Evolutionary conservation across 2,797 vertebrate genomes (phyloP).

Genomic region (Epinephelus malabaricus): DNA sequence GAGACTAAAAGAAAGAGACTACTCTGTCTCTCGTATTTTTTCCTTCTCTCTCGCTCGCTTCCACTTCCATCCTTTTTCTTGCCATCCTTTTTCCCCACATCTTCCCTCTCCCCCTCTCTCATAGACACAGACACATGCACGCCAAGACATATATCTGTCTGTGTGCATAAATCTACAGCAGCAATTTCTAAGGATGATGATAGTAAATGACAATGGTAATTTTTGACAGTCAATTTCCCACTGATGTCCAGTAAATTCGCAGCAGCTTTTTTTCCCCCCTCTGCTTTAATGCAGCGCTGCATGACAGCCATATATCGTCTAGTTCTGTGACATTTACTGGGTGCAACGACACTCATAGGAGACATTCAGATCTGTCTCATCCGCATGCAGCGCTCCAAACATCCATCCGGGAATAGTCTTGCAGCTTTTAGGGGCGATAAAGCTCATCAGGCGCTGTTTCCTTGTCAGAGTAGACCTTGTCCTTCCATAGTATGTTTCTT

Average conservation of each 20-base stretch:
- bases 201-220: conserved; percentile 84
- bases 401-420: conserved; percentile 81
- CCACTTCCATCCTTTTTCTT: conserved; percentile 16
- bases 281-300: conserved; percentile 79
- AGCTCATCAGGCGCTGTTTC: conserved; percentile 77
- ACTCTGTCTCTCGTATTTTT: conserved; percentile 14
- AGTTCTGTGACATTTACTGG: conserved; percentile 86
- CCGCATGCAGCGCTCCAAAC: conserved; percentile 78
- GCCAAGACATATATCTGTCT: conserved; percentile 45
- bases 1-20: conserved; percentile 33
- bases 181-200: conserved; percentile 77
- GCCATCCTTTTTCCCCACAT: conserved; percentile 6
- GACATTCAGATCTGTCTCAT: conserved; percentile 83
- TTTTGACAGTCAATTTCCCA: conserved; percentile 80
- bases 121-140: conserved; percentile 1
- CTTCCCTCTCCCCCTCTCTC: not conserved
- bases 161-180: conserved; percentile 72
- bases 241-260: conserved; percentile 84
- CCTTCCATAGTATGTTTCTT: conserved; percentile 35
- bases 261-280: conserved; percentile 62
- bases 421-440: conserved; percentile 84
- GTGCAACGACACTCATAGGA: conserved; percentile 85
- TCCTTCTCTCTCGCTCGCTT: conserved; percentile 4
- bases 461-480: conserved; percentile 73
- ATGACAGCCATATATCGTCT: conserved; percentile 78